Evolutionary conservation across 2,888 invertebrate genomes (phyloP).

Genomic region (Papilio protenor): DNA sequence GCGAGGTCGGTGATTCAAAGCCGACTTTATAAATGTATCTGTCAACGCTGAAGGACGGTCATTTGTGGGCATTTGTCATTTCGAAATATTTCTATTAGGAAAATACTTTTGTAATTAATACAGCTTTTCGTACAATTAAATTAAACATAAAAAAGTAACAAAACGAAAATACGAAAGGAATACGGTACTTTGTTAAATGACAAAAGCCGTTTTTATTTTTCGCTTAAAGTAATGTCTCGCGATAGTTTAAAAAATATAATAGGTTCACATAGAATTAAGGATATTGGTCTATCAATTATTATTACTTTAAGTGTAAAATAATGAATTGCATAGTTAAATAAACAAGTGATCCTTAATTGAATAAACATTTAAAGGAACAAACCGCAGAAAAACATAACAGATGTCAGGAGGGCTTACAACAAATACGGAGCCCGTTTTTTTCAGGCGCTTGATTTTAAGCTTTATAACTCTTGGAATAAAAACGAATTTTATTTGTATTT

Average conservation of each 20-base stretch:
- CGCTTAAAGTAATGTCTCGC: too few species aligned
- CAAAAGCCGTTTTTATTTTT: too few species aligned
- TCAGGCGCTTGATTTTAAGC: constrained; percentile 47
- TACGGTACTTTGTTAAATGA: too few species aligned
- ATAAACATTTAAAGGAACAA: constrained; percentile 39
- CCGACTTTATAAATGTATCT: constrained; percentile 71
- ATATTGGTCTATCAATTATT: background rate
- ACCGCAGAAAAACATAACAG: constrained; percentile 65
- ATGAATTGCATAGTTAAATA: constrained; percentile 29
- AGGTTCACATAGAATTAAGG: too few species aligned
- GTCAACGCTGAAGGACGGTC: constrained; percentile 70
- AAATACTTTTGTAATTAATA: constrained; percentile 64
- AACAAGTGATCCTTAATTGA: constrained; percentile 32
- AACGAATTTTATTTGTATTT: constrained; percentile 1
- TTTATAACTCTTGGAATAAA: constrained; percentile 56
- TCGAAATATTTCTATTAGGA: constrained; percentile 47
- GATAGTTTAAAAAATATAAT: too few species aligned
- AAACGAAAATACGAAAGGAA: background rate
- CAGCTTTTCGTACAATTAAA: background rate
- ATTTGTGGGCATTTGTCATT: constrained; percentile 76
- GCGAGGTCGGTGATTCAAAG: constrained; percentile 68
- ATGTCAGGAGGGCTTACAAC: constrained; percentile 67
- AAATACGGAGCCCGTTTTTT: constrained; percentile 50
- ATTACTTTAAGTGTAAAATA: constrained; percentile 28
- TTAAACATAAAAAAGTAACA: background rate